A percentile compares a stretch with the other conserved stretches of the same genome.
These are phyloP conservation scores for Eutrigla gurnardus DNA, from an alignment of 2,797 vertebrate genomes.

Conservation along the genomic window DNA sequence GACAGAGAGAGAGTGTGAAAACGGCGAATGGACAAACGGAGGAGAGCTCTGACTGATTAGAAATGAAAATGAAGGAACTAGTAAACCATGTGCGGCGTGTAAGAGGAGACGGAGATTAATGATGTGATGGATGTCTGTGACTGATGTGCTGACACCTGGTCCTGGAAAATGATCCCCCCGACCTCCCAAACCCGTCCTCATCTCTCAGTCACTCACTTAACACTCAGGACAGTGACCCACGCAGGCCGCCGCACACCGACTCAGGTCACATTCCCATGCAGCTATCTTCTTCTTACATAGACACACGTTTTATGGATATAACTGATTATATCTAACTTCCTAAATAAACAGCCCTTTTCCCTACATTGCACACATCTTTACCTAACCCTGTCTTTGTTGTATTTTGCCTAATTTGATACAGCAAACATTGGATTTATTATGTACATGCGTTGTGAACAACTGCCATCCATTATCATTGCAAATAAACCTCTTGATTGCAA, in stretches of 20 bases:
- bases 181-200: slow-evolving; percentile 53
- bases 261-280: slow-evolving; percentile 73
- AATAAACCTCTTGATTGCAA: slow-evolving; percentile 61
- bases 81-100: neutral
- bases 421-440: slow-evolving; percentile 44
- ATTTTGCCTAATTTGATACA: slow-evolving; percentile 32
- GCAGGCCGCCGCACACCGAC: slow-evolving; percentile 36
- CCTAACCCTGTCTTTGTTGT: slow-evolving; percentile 26
- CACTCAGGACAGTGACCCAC: slow-evolving; percentile 74
- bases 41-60: slow-evolving; percentile 38
- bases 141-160: slow-evolving; percentile 58
- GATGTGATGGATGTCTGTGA: neutral
- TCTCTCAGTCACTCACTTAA: slow-evolving; percentile 58
- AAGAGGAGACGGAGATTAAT: slow-evolving; percentile 15
- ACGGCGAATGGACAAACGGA: slow-evolving; percentile 28
- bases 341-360: slow-evolving; percentile 33
- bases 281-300: slow-evolving; percentile 34
- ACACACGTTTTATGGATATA: slow-evolving; percentile 35
- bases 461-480: slow-evolving; percentile 38
- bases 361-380: slow-evolving; percentile 12
- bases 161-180: slow-evolving; percentile 47
- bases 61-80: slow-evolving; percentile 37
- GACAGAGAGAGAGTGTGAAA: slow-evolving; percentile 31
- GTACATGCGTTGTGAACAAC: slow-evolving; percentile 11
- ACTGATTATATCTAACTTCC: slow-evolving; percentile 34